Evolutionary conservation across 2,888 invertebrate species (phyloP).

Genomic region (Tillus elongatus): DNA sequence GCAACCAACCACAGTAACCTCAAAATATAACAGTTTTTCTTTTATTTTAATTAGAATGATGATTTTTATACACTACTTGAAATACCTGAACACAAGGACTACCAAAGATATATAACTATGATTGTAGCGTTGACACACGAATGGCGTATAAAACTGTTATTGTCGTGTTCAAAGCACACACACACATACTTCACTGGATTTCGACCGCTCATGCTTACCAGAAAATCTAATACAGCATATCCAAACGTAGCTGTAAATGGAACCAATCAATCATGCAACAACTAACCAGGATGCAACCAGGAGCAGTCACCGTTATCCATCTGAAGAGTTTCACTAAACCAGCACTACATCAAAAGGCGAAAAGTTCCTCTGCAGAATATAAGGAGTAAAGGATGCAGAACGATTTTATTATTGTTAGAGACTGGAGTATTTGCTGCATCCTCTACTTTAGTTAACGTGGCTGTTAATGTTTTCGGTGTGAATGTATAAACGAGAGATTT

Average conservation of each 20-base stretch:
- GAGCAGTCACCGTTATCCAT: constrained; percentile 23
- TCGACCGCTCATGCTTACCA: constrained; percentile 24
- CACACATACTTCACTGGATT: constrained; percentile 23
- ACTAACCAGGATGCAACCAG: constrained; percentile 16
- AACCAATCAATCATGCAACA: constrained; percentile 16
- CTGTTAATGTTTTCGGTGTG: constrained; percentile 36
- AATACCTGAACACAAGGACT: constrained; percentile 29
- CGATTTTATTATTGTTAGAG: constrained; percentile 9
- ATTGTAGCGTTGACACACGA: constrained; percentile 25
- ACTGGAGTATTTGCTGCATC: constrained; percentile 13
- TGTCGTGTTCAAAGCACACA: constrained; percentile 24
- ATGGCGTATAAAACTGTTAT: constrained; percentile 18
- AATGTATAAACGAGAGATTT: constrained; percentile 30
- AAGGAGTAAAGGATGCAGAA: constrained; percentile 22
- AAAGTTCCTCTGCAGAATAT: constrained; percentile 34
- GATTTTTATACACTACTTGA: too few species aligned
- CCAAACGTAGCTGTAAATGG: constrained; percentile 9
- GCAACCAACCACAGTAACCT: constrained; percentile 36
- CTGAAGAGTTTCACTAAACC: constrained; percentile 20
- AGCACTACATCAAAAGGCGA: constrained; percentile 25
- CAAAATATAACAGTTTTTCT: constrained; percentile 25
- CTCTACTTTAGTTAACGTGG: constrained; percentile 29
- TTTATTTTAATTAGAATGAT: too few species aligned
- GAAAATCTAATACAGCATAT: too few species aligned
- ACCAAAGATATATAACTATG: constrained; percentile 33